Evolutionary conservation across 2,888 invertebrate species (phyloP).

Genomic region (Subacronicta megacephala): DNA sequence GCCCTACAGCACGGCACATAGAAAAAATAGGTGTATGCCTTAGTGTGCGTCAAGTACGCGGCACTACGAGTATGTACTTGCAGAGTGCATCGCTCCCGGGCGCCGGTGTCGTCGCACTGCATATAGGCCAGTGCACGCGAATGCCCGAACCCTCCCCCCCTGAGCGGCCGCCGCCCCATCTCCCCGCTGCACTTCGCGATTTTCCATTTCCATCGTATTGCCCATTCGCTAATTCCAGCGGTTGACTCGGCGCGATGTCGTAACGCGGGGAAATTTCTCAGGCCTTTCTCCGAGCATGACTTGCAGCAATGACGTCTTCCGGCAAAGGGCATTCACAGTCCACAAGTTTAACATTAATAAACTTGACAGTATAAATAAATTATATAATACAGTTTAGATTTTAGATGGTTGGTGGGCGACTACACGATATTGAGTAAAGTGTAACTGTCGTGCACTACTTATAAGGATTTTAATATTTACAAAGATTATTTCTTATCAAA

Average conservation of each 20-base stretch:
- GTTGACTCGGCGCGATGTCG: conserved; percentile 72
- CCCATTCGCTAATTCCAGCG: conserved; percentile 80
- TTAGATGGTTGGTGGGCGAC: too few relatives aligned
- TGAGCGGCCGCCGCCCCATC: conserved; percentile 48
- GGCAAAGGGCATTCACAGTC: conserved; percentile 72
- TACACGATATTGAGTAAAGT: neutral
- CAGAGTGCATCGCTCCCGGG: conserved; percentile 89
- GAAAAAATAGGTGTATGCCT: conserved; percentile 81
- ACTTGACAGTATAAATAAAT: conserved; percentile 47
- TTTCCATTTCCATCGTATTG: conserved; percentile 85
- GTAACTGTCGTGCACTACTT: too few relatives aligned
- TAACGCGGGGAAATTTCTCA: conserved; percentile 80
- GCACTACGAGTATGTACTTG: conserved; percentile 80
- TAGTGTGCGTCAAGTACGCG: conserved; percentile 85
- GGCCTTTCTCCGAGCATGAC: conserved; percentile 76
- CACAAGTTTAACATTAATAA: conserved; percentile 63
- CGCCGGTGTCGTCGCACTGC: conserved; percentile 89
- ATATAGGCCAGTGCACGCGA: conserved; percentile 90
- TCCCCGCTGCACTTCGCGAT: conserved; percentile 82
- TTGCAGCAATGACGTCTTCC: conserved; percentile 67
- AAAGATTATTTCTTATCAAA: too few relatives aligned
- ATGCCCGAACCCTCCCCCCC: conserved; percentile 76
- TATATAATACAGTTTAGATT: conserved; percentile 33
- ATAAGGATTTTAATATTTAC: too few relatives aligned
- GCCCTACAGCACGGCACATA: conserved; percentile 77